A percentile compares a stretch with the other conserved stretches of the same genome.
phyloP scores from a whole-genome alignment of 2,888 invertebrate genomes.

The Agonum fuliginosum region DNA sequence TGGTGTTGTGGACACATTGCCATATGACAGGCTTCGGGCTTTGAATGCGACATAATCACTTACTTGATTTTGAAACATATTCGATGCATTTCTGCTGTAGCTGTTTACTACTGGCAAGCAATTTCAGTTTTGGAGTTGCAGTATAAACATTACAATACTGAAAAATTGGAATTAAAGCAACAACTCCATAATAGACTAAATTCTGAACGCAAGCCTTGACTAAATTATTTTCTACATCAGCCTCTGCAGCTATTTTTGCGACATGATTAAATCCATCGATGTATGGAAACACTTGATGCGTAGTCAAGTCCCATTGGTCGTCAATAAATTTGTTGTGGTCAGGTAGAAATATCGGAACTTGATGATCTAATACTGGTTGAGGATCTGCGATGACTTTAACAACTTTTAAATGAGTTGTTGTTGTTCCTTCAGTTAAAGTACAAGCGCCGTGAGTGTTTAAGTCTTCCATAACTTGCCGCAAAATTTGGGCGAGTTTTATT shows the following conservation, averaged over 20 bases:
- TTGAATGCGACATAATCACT: no score
- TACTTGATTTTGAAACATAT: constrained; percentile 73
- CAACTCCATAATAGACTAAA: constrained; percentile 85
- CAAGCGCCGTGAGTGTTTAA: constrained; percentile 82
- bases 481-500: constrained; percentile 81
- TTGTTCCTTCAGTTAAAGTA: constrained; percentile 83
- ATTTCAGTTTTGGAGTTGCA: constrained; percentile 76
- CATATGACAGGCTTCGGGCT: no score
- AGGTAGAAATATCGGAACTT: constrained; percentile 89
- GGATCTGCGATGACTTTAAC: constrained; percentile 89
- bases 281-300: constrained; percentile 92
- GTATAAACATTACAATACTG: constrained; percentile 82
- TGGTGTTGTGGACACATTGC: no score
- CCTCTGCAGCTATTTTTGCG: constrained; percentile 89
- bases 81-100: constrained; percentile 73
- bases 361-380: constrained; percentile 87
- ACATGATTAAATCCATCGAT: constrained; percentile 96
- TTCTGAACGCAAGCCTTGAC: constrained; percentile 97
- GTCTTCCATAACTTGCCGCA: constrained; percentile 86
- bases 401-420: constrained; percentile 92
- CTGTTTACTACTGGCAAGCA: constrained; percentile 68
- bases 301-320: constrained; percentile 94
- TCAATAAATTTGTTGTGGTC: constrained; percentile 79
- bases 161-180: constrained; percentile 77
- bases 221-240: constrained; percentile 94